phyloP scores from a whole-genome alignment of 2,888 invertebrate genomes.

The Drosophila mulleri region DNA sequence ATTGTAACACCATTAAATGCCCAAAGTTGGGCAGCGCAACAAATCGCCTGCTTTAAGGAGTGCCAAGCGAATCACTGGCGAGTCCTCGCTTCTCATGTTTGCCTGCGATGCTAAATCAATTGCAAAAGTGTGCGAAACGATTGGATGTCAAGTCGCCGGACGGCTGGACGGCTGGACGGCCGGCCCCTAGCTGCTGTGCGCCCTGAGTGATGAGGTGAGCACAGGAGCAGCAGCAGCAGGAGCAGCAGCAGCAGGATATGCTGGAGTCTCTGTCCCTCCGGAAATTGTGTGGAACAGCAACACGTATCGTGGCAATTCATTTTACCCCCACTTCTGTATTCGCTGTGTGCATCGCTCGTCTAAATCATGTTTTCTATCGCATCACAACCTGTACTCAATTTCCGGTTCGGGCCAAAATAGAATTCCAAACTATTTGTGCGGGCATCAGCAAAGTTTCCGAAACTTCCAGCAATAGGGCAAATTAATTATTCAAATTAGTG shows the following conservation, averaged over 20 bases:
- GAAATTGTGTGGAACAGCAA: constrained; percentile 78
- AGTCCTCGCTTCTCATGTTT: constrained; percentile 1
- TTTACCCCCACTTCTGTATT: constrained; percentile 34
- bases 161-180: not conserved
- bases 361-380: constrained; percentile 64
- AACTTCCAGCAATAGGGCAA: constrained; percentile 6
- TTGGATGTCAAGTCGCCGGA: constrained; percentile 55
- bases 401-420: constrained; percentile 38
- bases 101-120: constrained; percentile 71
- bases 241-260: constrained; percentile 21
- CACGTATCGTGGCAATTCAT: constrained; percentile 74
- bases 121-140: constrained; percentile 73
- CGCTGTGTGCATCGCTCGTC: constrained; percentile 59
- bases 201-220: constrained; percentile 62
- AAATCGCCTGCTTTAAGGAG: constrained; percentile 62
- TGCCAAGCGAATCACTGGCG: constrained; percentile 26
- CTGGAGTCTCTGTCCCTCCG: constrained; percentile 51
- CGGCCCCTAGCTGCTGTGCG: constrained; percentile 2
- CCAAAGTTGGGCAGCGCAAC: constrained; percentile 68
- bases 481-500: constrained; percentile 22
- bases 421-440: constrained; percentile 40
- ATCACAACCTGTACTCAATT: constrained; percentile 52
- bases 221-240: not conserved
- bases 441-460: constrained; percentile 27
- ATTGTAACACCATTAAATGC: constrained; percentile 74